Percentiles rank a stretch among this genome's conserved stretches.
Conservation (phyloP, 1,140 invertebrate species). For the Drosophila navojoa region DNA sequence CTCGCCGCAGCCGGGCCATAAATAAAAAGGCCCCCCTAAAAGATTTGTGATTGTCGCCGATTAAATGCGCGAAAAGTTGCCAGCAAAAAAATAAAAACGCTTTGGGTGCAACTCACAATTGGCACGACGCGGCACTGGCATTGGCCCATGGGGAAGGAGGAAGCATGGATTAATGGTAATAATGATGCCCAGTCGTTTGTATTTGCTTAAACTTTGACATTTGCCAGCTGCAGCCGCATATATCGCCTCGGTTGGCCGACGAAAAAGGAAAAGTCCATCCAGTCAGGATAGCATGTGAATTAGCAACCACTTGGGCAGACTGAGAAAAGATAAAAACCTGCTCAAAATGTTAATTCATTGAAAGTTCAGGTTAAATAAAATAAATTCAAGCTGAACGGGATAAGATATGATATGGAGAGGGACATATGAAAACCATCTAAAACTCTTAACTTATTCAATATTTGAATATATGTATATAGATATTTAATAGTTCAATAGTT, state of each 20-base stretch:
- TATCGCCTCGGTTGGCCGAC: conserved; percentile 47
- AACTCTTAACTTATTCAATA: no score
- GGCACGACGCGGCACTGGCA: conserved; percentile 46
- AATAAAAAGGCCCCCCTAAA: conserved; percentile 69
- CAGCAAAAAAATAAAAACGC: conserved; percentile 59
- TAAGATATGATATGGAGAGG: no score
- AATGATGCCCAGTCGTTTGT: conserved; percentile 62
- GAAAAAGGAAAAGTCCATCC: conserved; percentile 64
- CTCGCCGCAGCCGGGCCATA: conserved; percentile 56
- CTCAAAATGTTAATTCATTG: background rate
- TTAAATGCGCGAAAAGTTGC: conserved; percentile 69
- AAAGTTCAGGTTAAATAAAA: no score
- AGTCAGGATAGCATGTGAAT: background rate
- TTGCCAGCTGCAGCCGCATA: conserved; percentile 62
- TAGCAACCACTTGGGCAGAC: background rate
- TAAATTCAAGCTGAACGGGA: no score
- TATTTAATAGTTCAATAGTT: no score
- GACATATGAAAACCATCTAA: no score
- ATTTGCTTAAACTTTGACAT: conserved; percentile 79
- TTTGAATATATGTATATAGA: no score
- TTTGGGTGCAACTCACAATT: conserved; percentile 70
- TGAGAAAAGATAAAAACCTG: background rate
- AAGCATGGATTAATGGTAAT: conserved; percentile 30
- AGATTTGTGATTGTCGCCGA: conserved; percentile 81
- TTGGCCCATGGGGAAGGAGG: conserved; percentile 2